Evolutionary conservation across 2,888 invertebrate genomes (phyloP).

Genomic region (Lycophotia porphyrea): DNA sequence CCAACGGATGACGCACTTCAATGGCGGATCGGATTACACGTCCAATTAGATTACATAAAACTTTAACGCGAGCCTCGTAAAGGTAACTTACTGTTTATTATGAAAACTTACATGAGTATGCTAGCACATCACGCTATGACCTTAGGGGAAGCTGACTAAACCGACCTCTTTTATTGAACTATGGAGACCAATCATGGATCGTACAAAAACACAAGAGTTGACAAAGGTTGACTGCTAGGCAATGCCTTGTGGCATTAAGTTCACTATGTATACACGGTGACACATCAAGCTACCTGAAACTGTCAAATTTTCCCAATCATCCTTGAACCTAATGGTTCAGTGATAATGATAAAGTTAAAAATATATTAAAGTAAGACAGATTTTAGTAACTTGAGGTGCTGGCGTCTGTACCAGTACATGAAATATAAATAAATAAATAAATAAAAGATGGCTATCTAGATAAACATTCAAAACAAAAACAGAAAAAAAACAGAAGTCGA

Average conservation of each 20-base stretch:
- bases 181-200: too few relatives aligned
- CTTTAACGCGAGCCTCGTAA: constrained; percentile 23
- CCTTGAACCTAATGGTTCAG: too few relatives aligned
- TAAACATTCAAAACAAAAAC: neutral
- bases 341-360: too few relatives aligned
- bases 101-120: constrained; percentile 7
- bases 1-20: constrained; percentile 44
- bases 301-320: too few relatives aligned
- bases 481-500: neutral
- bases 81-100: constrained; percentile 15
- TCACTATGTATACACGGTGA: neutral
- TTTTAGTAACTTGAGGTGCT: too few relatives aligned
- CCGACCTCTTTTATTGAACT: neutral
- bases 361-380: too few relatives aligned
- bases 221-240: neutral
- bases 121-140: neutral
- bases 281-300: too few relatives aligned
- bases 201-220: neutral
- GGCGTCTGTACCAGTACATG: neutral
- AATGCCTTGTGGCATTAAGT: neutral
- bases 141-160: neutral
- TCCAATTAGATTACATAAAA: constrained; percentile 53
- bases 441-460: neutral
- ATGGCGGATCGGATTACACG: constrained; percentile 46
- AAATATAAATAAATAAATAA: neutral